These are phyloP conservation scores for Minunthozetes semirufus DNA, from an alignment of 2,888 invertebrate species.

Conservation along the genomic window DNA sequence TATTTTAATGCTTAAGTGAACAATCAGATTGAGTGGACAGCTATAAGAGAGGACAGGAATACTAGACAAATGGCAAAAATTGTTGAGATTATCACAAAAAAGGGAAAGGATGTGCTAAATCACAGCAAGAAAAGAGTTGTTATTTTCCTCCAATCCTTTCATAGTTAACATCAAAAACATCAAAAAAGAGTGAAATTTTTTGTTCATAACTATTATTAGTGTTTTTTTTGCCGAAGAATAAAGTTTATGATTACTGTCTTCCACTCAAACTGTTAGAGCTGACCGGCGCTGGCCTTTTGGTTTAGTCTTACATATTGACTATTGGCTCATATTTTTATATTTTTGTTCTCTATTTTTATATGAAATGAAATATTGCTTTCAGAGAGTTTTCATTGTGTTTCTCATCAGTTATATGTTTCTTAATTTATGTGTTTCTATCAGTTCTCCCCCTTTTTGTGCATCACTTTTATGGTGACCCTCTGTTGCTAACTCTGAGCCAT, in stretches of 20 bases:
- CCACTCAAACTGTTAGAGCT: neutral
- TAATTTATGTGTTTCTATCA: neutral
- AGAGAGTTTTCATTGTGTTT: neutral
- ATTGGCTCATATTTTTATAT: neutral
- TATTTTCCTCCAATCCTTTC: neutral
- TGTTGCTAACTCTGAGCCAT: neutral
- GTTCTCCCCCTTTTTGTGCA: neutral
- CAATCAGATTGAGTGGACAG: constrained; percentile 5
- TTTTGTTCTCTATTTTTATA: neutral
- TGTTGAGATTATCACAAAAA: neutral
- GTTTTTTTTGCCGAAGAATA: neutral
- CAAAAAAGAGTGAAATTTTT: neutral
- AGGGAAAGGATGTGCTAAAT: neutral
- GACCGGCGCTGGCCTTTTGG: neutral
- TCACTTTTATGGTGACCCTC: neutral
- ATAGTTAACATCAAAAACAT: neutral
- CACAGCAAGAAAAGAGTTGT: neutral
- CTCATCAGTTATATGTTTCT: constrained; percentile 17
- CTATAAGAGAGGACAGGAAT: neutral
- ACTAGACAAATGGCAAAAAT: neutral
- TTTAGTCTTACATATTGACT: neutral
- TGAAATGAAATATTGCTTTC: neutral
- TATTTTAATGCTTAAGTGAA: constrained; percentile 27
- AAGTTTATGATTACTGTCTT: neutral
- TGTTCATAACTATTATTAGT: neutral